phyloP scores from a whole-genome alignment of 1,140 invertebrate species.

The Bombus breviceps region DNA sequence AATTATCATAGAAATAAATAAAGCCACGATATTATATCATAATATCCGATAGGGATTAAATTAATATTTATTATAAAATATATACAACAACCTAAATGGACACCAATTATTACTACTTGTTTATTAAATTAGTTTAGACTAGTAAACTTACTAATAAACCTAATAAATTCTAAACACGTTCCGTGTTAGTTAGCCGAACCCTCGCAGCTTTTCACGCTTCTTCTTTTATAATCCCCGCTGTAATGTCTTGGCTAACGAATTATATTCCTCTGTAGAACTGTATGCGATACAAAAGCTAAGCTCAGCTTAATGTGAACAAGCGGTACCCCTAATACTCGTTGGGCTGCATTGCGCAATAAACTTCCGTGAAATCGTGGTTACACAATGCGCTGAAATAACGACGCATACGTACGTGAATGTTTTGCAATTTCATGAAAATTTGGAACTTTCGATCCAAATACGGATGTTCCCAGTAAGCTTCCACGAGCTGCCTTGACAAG shows the following conservation, averaged over 20 bases:
- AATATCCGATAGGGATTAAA: too few relatives aligned
- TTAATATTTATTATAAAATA: neutral
- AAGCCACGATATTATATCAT: too few relatives aligned
- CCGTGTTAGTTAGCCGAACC: neutral
- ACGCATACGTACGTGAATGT: neutral
- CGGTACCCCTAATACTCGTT: slow-evolving; percentile 19
- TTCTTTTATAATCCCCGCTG: neutral
- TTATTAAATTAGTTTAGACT: neutral
- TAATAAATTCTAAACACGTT: neutral
- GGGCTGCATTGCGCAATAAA: slow-evolving; percentile 2
- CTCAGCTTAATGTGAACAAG: slow-evolving; percentile 21
- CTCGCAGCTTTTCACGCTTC: neutral
- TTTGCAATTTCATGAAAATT: slow-evolving; percentile 6
- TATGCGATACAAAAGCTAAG: slow-evolving; percentile 34
- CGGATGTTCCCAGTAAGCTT: neutral
- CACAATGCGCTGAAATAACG: neutral
- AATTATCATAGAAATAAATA: too few relatives aligned
- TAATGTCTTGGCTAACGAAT: neutral
- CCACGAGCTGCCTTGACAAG: too few relatives aligned
- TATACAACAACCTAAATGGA: too few relatives aligned
- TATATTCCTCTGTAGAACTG: neutral
- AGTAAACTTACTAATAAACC: neutral
- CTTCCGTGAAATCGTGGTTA: slow-evolving; percentile 9
- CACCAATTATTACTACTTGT: too few relatives aligned
- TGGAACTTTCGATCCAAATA: neutral